These are phyloP conservation scores for Aphrophora alni DNA, from an alignment of 2,888 invertebrate genomes.

Conservation along the genomic window DNA sequence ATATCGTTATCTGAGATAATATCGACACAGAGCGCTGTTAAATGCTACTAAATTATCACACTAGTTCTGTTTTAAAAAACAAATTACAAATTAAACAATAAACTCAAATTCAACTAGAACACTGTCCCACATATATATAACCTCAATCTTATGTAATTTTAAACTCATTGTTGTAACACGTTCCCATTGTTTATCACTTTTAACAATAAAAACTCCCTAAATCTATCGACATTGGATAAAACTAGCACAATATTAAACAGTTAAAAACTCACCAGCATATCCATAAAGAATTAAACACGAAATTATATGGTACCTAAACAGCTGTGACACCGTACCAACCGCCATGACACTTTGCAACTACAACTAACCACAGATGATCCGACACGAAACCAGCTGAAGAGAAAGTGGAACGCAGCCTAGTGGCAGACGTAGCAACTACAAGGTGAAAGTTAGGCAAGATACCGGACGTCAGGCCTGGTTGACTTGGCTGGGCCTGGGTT, in stretches of 20 bases:
- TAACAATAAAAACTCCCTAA: too few relatives aligned
- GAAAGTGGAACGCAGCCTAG: background rate
- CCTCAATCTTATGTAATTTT: background rate
- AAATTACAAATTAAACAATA: too few relatives aligned
- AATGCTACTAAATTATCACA: too few relatives aligned
- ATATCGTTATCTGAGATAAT: too few relatives aligned
- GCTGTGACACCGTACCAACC: background rate
- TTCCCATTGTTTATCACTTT: background rate
- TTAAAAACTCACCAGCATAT: background rate
- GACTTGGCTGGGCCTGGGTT: too few relatives aligned
- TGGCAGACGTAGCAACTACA: background rate
- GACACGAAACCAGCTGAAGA: conserved; percentile 4
- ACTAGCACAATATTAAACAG: too few relatives aligned
- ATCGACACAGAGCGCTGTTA: too few relatives aligned
- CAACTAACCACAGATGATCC: background rate
- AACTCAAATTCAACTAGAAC: too few relatives aligned
- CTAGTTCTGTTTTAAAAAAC: too few relatives aligned
- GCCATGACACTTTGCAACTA: background rate
- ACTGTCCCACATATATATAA: background rate
- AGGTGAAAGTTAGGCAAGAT: background rate
- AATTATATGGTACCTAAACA: background rate
- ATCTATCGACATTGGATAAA: too few relatives aligned
- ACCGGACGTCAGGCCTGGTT: background rate
- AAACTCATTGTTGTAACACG: background rate
- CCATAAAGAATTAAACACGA: background rate